A percentile compares a stretch with the other conserved stretches of the same genome.
Conservation (phyloP, 2,888 invertebrate genomes). For the Cheilosia variabilis region DNA sequence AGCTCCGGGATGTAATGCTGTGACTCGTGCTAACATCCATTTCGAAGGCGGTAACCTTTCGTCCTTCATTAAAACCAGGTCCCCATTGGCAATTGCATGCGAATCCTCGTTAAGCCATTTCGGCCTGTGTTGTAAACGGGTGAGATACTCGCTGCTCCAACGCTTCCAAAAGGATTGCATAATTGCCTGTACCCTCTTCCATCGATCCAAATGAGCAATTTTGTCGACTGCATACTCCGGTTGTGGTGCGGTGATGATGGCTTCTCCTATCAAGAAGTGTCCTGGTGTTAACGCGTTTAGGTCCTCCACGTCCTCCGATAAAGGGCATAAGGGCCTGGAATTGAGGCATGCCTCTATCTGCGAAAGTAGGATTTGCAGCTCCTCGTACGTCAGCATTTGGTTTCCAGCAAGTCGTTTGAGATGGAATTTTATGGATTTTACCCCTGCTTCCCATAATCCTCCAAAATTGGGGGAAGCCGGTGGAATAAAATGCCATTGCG, state of each 20-base stretch:
- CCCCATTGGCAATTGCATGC: conserved; percentile 1
- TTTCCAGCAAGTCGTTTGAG: neutral
- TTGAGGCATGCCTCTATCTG: conserved; percentile 9
- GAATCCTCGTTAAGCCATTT: conserved; percentile 9
- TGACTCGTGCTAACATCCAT: too few species aligned
- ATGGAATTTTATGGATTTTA: too few species aligned
- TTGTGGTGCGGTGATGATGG: neutral
- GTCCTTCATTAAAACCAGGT: too few species aligned
- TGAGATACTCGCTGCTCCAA: conserved; percentile 25
- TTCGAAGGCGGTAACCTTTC: too few species aligned
- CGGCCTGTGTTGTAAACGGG: conserved; percentile 17
- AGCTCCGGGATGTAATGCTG: neutral
- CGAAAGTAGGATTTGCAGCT: neutral
- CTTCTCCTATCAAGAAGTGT: conserved; percentile 11
- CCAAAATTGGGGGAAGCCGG: conserved; percentile 33
- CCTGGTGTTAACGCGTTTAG: conserved; percentile 7
- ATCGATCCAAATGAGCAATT: neutral
- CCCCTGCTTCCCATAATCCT: conserved; percentile 25
- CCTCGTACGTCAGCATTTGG: conserved; percentile 7
- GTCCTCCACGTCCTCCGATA: neutral
- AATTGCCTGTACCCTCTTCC: neutral
- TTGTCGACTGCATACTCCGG: neutral
- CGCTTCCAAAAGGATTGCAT: conserved; percentile 21
- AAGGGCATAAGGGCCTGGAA: conserved; percentile 1
- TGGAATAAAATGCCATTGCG: conserved; percentile 78